Evolutionary conservation across 2,888 invertebrate species (phyloP).

Genomic region (Cordilura impudica): DNA sequence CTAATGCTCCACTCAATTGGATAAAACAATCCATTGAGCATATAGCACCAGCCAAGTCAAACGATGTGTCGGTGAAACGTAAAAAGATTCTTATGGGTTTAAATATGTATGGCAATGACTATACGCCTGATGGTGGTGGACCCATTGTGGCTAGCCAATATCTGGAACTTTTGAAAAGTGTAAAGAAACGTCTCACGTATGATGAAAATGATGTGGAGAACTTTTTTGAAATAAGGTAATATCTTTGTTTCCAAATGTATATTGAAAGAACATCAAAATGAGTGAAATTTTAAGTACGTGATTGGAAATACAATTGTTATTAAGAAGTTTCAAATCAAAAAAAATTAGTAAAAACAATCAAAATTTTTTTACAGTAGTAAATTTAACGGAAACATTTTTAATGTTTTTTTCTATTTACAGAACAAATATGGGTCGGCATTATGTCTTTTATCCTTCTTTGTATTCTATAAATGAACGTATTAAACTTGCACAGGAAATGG

Average conservation of each 20-base stretch:
- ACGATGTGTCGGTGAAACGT: conserved; percentile 79
- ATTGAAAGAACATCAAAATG: no score
- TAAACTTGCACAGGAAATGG: conserved; percentile 87
- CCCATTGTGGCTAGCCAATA: conserved; percentile 89
- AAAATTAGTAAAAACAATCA: no score
- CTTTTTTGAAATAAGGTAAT: conserved; percentile 91
- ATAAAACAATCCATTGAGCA: conserved; percentile 86
- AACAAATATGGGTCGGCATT: conserved; percentile 83
- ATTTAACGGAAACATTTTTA: not conserved
- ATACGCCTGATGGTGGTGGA: conserved; percentile 88
- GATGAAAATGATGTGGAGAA: conserved; percentile 90
- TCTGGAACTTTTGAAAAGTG: conserved; percentile 85
- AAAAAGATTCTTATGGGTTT: conserved; percentile 91
- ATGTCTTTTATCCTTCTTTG: conserved; percentile 93
- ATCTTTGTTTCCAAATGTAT: no score
- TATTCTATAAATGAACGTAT: conserved; percentile 89
- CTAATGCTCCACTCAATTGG: conserved; percentile 94
- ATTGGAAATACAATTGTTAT: no score
- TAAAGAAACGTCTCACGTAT: conserved; percentile 87
- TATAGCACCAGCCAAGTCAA: conserved; percentile 82
- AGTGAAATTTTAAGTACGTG: no score
- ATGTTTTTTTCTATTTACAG: conserved; percentile 77
- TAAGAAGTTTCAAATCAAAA: no score
- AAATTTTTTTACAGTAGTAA: conserved; percentile 8
- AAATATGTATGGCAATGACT: conserved; percentile 96